Evolutionary conservation across 2,888 invertebrate species (phyloP).

Genomic region (Eupsilia transversa): DNA sequence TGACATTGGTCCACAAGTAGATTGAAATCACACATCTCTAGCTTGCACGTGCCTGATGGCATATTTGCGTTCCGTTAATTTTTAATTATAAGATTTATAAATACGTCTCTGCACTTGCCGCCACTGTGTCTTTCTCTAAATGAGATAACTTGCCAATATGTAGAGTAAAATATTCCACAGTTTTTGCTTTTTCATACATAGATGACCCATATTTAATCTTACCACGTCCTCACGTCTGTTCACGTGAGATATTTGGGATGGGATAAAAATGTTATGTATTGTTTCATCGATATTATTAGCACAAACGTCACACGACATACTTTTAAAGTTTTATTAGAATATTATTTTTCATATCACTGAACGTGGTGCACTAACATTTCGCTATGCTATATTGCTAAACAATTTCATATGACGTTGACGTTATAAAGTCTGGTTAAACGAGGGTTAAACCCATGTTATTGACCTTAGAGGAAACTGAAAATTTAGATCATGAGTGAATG

Average conservation of each 20-base stretch:
- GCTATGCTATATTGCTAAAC: slow-evolving; percentile 6
- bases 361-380: slow-evolving; percentile 4
- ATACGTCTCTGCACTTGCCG: slow-evolving; percentile 11
- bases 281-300: slow-evolving; percentile 31
- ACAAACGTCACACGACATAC: neutral
- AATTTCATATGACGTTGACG: neutral
- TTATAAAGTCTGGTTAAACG: neutral
- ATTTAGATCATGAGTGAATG: slow-evolving; percentile 48
- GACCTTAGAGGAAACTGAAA: slow-evolving; percentile 48
- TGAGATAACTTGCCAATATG: slow-evolving; percentile 10
- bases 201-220: slow-evolving; percentile 45
- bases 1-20: neutral
- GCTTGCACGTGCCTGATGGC: slow-evolving; percentile 24
- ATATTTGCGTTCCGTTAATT: slow-evolving; percentile 24
- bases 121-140: slow-evolving; percentile 5
- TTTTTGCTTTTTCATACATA: slow-evolving; percentile 5
- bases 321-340: neutral
- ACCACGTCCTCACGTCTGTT: slow-evolving; percentile 18
- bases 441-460: slow-evolving; percentile 37
- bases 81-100: slow-evolving; percentile 19
- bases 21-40: slow-evolving; percentile 13
- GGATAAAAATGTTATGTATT: slow-evolving; percentile 18
- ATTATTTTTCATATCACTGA: neutral
- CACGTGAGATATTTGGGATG: slow-evolving; percentile 34
- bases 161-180: slow-evolving; percentile 18